phyloP scores from a whole-genome alignment of 2,888 invertebrate genomes.

The Alitta virens region DNA sequence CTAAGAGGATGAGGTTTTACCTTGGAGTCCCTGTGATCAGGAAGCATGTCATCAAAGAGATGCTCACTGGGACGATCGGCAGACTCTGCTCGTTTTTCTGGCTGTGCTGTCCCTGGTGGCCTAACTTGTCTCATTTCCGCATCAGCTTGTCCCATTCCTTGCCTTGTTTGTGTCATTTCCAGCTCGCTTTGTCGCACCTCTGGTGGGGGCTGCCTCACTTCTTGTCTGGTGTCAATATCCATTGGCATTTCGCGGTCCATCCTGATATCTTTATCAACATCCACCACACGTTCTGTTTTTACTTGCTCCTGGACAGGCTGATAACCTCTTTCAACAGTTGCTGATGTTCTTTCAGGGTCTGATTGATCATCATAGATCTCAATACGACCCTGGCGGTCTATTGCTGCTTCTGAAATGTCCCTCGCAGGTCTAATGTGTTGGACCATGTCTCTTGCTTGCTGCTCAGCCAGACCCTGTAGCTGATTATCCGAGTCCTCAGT shows the following conservation, averaged over 20 bases:
- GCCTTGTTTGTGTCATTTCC: conserved; percentile 2
- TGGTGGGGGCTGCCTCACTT: neutral
- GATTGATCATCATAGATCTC: neutral
- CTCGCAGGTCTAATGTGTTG: neutral
- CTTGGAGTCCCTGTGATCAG: conserved; percentile 5
- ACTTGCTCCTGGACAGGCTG: conserved; percentile 2
- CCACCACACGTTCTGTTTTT: neutral
- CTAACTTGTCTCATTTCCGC: too few species aligned
- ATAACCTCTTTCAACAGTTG: neutral
- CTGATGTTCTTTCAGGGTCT: neutral
- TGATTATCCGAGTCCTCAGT: too few species aligned
- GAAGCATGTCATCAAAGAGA: neutral
- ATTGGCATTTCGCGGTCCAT: neutral
- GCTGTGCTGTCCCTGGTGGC: neutral
- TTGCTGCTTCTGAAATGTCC: neutral
- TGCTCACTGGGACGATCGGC: neutral
- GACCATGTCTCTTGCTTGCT: neutral
- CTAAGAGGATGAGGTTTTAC: conserved; percentile 14
- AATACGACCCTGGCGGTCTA: neutral
- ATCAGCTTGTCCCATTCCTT: conserved; percentile 3
- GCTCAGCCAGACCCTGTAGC: neutral
- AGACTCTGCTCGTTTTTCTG: neutral
- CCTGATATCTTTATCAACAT: conserved; percentile 1
- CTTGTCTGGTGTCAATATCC: neutral
- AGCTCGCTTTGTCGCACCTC: neutral